A percentile compares a stretch with the other conserved stretches of the same genome.
Conservation (phyloP, 2,888 invertebrate genomes). For the Sinopyrophorus schimmeli region DNA sequence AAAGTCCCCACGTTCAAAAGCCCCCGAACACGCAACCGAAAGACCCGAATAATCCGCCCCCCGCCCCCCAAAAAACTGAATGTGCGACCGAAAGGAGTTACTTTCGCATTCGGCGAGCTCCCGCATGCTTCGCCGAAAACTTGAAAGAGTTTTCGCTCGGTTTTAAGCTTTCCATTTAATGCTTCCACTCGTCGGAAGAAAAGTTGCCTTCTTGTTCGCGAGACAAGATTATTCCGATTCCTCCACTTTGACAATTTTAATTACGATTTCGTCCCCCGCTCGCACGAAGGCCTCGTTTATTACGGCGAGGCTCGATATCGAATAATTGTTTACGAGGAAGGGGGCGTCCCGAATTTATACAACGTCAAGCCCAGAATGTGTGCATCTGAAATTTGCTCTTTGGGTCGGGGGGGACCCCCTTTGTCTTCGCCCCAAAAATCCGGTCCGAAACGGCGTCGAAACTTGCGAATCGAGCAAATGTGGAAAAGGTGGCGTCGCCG, state of each 20-base stretch:
- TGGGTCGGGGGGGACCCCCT: too few relatives aligned
- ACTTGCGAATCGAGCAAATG: too few relatives aligned
- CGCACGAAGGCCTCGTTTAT: neutral
- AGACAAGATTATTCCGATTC: neutral
- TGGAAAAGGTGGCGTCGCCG: too few relatives aligned
- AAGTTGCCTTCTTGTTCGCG: slow-evolving; percentile 3
- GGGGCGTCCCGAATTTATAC: neutral
- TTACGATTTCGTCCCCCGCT: neutral
- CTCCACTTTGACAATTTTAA: slow-evolving; percentile 3
- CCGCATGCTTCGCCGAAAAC: neutral
- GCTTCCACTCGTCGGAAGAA: neutral
- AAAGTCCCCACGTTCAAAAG: too few relatives aligned
- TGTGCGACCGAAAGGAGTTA: too few relatives aligned
- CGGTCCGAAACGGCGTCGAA: too few relatives aligned
- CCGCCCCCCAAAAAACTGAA: too few relatives aligned
- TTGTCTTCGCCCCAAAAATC: too few relatives aligned
- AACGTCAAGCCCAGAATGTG: neutral
- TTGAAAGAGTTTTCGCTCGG: slow-evolving; percentile 1
- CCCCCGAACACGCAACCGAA: too few relatives aligned
- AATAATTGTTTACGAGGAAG: neutral
- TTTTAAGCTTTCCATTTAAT: slow-evolving; percentile 3
- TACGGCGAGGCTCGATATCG: neutral
- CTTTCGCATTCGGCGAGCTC: neutral
- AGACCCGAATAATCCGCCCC: too few relatives aligned
- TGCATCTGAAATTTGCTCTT: neutral